These are phyloP conservation scores for Mus caroli DNA, from an alignment of 2,797 vertebrate species.

Conservation along the genomic window DNA sequence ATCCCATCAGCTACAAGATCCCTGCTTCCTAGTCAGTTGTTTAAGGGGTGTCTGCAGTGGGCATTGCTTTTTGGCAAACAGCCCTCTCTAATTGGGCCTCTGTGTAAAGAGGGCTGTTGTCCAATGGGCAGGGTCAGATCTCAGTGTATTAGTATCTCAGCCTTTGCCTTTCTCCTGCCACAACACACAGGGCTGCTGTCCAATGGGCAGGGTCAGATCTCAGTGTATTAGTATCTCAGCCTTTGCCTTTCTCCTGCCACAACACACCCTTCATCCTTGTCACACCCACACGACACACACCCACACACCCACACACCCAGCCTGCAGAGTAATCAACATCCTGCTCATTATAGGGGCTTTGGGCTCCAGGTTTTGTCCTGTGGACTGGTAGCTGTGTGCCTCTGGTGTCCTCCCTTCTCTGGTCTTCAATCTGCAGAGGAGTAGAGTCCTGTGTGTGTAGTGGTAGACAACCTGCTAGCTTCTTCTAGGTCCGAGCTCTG, in stretches of 20 bases:
- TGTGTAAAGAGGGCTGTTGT: not conserved
- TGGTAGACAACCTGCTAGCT: fast-evolving
- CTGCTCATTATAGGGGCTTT: fast-evolving
- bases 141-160: not conserved
- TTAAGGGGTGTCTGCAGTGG: not conserved
- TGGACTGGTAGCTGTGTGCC: not conserved
- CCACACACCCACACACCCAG: not conserved
- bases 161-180: not conserved
- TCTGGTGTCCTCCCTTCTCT: not conserved
- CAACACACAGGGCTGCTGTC: not conserved
- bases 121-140: not conserved
- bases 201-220: not conserved
- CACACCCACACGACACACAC: not conserved
- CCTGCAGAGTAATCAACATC: not conserved
- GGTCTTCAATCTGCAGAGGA: not conserved
- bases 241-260: not conserved
- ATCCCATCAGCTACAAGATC: not conserved
- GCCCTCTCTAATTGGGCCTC: not conserved
- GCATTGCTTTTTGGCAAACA: not conserved
- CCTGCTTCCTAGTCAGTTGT: not conserved
- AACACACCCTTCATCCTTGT: not conserved
- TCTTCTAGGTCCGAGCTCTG: not conserved
- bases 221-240: not conserved
- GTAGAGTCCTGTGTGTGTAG: fast-evolving
- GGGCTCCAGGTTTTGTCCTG: not conserved